Evolutionary conservation across 2,888 invertebrate species (phyloP), one percentile per base, ranked within the genome.

Genomic region (Amiota minor): DNA sequence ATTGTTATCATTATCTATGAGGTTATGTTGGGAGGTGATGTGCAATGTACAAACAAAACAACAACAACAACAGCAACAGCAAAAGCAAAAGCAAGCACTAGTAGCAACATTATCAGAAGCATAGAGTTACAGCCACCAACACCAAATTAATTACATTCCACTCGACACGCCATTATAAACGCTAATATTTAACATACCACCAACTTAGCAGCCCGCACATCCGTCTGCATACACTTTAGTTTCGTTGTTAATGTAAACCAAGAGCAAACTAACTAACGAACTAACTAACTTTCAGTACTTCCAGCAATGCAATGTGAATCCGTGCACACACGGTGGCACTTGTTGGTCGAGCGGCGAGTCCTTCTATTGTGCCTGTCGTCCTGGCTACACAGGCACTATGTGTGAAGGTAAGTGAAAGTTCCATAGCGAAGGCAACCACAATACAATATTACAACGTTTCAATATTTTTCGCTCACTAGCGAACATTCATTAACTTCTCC

Each of bases 321-420:
- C 94, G 0, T 95, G 95, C 87, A 92, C 93, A 65, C 94, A 95
- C 87, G 94, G 94, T 49, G 95, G 95, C 71, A 94, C 94, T 64
- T 95, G 95, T 88, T 95, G 94, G 94, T 93, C 93, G 81, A 94
- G 93, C 79, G 92, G 93, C 73, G 93, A 94, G 85, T 93, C 93
- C 9, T 95, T 93, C 90, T 93, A 93, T 87, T 97, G 97, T 88
- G 93, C 94, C 71, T 97, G 97, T 86, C 92, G 93, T 69, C 93
- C 94, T 11, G 96, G 95, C 9, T 96, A 93, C 86, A 93, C 93
- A 1, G 96, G 96, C 53, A 93, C 93, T 85, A 92, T 94, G 80
- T 97, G 96, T 88, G 94, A 95, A 92, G 94, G 94, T 94, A 89
- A 89, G 87, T 85, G 35, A 35, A 35, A 35, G 35, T 35, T 35